phyloP scores from a whole-genome alignment of 2,888 invertebrate species.

The Elegia similella region DNA sequence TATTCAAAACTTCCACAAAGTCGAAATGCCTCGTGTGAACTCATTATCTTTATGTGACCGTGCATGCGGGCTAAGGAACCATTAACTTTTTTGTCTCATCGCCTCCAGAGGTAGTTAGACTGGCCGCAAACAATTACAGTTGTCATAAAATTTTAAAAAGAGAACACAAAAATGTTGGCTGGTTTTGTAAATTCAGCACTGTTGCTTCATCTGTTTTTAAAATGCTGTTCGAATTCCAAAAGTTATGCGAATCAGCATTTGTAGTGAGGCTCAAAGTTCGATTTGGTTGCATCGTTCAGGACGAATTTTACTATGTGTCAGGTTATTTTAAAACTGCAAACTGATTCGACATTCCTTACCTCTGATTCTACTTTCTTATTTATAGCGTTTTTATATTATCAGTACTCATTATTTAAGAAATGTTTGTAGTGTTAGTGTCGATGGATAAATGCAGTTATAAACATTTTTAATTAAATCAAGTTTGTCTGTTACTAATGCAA shows the following conservation, averaged over 20 bases:
- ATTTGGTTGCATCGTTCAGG: background rate
- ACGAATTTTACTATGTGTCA: background rate
- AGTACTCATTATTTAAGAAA: background rate
- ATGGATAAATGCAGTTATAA: background rate
- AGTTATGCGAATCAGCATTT: background rate
- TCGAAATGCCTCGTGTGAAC: slow-evolving; percentile 19
- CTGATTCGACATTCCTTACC: background rate
- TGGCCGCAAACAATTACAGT: slow-evolving; percentile 37
- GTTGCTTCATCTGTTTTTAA: slow-evolving; percentile 12
- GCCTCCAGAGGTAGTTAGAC: slow-evolving; percentile 24
- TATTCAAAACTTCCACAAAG: slow-evolving; percentile 10
- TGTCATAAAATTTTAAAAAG: slow-evolving; percentile 35
- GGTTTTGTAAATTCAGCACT: slow-evolving; percentile 22
- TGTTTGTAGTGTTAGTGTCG: background rate
- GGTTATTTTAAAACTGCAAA: background rate
- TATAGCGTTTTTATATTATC: background rate
- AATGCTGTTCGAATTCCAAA: slow-evolving; percentile 21
- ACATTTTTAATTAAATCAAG: background rate
- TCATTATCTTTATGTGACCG: slow-evolving; percentile 25
- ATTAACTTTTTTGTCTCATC: slow-evolving; percentile 41
- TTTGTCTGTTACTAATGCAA: background rate
- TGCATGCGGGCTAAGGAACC: slow-evolving; percentile 39
- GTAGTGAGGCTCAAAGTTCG: slow-evolving; percentile 8
- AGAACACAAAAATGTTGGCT: slow-evolving; percentile 34
- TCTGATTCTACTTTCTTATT: background rate